A percentile compares a stretch with the other conserved stretches of the same genome.
phyloP scores from a whole-genome alignment of 2,888 invertebrate species.

The Bhutanitis thaidina region DNA sequence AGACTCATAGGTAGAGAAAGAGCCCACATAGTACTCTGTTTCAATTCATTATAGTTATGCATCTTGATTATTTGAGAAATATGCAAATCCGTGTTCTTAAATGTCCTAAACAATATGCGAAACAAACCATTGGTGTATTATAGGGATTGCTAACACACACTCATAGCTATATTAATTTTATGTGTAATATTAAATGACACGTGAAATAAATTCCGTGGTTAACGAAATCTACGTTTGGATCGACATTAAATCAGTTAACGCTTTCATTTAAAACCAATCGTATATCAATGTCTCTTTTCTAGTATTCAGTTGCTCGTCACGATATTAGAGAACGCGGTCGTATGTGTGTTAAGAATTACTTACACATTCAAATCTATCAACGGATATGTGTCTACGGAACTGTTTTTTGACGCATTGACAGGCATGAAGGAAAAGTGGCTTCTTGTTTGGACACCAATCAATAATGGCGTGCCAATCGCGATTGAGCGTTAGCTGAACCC shows the following conservation, averaged over 20 bases:
- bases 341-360: not conserved
- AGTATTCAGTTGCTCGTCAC: not conserved
- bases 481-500: constrained; percentile 40
- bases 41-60: no score
- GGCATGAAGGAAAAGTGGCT: constrained; percentile 40
- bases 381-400: not conserved
- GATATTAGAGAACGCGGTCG: not conserved
- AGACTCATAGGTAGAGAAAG: no score
- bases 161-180: not conserved
- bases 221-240: not conserved
- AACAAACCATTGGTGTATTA: no score
- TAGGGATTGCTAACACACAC: not conserved
- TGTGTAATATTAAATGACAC: no score
- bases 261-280: not conserved
- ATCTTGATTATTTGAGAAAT: no score
- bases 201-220: not conserved
- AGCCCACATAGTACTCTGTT: no score
- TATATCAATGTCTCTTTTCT: not conserved
- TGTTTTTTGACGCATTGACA: constrained; percentile 7
- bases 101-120: no score
- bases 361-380: constrained; percentile 5
- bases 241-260: not conserved
- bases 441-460: constrained; percentile 42
- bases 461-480: constrained; percentile 49
- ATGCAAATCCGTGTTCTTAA: no score